Conservation (phyloP, 1,140 invertebrate genomes). For the Bombus superbus region DNA sequence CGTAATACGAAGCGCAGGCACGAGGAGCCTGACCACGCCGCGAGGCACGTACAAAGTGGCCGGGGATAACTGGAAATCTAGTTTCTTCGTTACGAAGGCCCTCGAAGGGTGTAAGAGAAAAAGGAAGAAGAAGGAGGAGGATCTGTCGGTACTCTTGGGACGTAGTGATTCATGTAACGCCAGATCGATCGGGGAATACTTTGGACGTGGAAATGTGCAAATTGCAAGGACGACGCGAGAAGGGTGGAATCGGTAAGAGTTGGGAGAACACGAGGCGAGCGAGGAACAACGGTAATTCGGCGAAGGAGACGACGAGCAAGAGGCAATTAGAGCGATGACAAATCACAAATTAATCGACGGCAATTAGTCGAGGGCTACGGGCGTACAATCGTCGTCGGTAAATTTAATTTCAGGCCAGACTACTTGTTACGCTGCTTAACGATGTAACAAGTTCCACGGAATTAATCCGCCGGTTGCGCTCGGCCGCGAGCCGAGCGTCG, state of each 20-base stretch:
- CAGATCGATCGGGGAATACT: conserved; percentile 27
- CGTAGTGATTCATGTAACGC: conserved; percentile 40
- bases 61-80: conserved; percentile 48
- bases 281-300: conserved; percentile 26
- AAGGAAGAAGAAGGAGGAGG: background rate
- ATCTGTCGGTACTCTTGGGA: conserved; percentile 23
- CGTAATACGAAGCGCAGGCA: conserved; percentile 56
- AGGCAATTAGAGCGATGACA: conserved; percentile 60
- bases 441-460: conserved; percentile 67
- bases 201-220: background rate
- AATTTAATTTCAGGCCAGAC: conserved; percentile 64
- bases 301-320: conserved; percentile 1
- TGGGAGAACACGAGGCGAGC: background rate
- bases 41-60: conserved; percentile 40
- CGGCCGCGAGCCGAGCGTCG: background rate
- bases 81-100: conserved; percentile 62
- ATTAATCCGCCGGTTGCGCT: conserved; percentile 56
- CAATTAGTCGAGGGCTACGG: conserved; percentile 32
- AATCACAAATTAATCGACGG: conserved; percentile 51
- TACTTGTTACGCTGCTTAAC: conserved; percentile 66
- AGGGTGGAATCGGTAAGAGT: background rate
- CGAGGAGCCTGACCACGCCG: conserved; percentile 3
- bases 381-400: conserved; percentile 51
- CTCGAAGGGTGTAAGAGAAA: background rate
- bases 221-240: background rate